These are phyloP conservation scores for Osmoderma eremita DNA, from an alignment of 2,888 invertebrate genomes.

Conservation along the genomic window DNA sequence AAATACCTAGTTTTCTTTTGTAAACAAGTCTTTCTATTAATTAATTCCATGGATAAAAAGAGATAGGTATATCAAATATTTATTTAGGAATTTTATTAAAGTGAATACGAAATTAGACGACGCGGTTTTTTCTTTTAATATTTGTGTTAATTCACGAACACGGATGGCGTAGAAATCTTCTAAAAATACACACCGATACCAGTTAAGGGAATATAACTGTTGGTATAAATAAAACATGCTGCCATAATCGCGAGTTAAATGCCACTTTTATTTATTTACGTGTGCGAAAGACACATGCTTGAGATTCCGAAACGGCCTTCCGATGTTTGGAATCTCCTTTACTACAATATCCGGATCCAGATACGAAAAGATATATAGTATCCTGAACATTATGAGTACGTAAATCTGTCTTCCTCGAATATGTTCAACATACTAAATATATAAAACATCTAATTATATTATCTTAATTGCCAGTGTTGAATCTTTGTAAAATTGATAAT, in stretches of 20 bases:
- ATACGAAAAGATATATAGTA: conserved; percentile 2
- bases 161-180: neutral
- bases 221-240: conserved; percentile 1
- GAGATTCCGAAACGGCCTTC: conserved; percentile 19
- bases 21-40: neutral
- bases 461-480: too few species aligned
- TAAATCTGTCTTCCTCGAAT: neutral
- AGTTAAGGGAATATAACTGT: neutral
- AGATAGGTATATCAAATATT: neutral
- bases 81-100: conserved; percentile 1
- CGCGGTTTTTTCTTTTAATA: neutral
- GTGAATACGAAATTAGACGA: neutral
- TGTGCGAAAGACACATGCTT: conserved; percentile 1
- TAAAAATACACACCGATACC: neutral
- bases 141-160: too few species aligned
- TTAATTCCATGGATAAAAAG: neutral
- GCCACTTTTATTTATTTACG: conserved; percentile 10
- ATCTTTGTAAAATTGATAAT: too few species aligned
- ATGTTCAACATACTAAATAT: too few species aligned
- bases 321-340: conserved; percentile 15
- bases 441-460: too few species aligned
- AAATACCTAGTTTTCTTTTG: too few species aligned
- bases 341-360: conserved; percentile 17
- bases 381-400: neutral
- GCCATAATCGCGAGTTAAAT: neutral